Evolutionary conservation across 2,888 invertebrate species (phyloP), one percentile per base, ranked within the genome.

Genomic region (Drosophila nigritarsus): DNA sequence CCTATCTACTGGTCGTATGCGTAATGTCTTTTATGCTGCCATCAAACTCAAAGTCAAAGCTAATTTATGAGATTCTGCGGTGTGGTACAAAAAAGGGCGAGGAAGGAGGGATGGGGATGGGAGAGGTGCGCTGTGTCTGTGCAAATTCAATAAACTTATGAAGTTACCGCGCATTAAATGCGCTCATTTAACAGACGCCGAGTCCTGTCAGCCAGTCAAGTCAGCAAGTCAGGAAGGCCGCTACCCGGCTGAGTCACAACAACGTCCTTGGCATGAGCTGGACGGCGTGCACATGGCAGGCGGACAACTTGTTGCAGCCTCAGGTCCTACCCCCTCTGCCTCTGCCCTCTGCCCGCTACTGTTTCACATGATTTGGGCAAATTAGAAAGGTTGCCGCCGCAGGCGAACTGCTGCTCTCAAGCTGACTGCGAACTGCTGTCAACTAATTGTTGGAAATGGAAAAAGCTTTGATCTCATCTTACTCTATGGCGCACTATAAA

Each of bases 131-230:
- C 13, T 15, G 32, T 15, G 13, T 6, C 34, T 66, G 72, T 66
- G 70, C 51, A 87, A 83, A 83, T 83, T 83, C 89, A 83, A 83
- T 83, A 78, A 83, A 78, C 89, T 78, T 89, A 81, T 89, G 70
- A 83, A 83, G 75, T 88, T 83, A 83, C 67, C 79, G 84, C 84
- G 66, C 73, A 83, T 88, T 87, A 87, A 83, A 82, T 80, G 64
- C 71, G 79, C 70, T 83, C 84, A 83, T 71, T 66, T 65, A 66
- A 66, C 71, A 65, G 71, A 65, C 73, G 51, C 53, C 54, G 36
- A 53, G 36, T 36, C 49, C 42, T 24, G 54, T 15, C 51, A 32
- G 27, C 40, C 55, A 32, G 30, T 15, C 48, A 40, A 15, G 48
- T 6, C 49, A 27, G 9, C 42, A 13, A 20, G 42, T 13, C 42